Base-by-base conservation (phyloP, 2,888 invertebrate genomes). In the Zeuzera pyrina region DNA sequence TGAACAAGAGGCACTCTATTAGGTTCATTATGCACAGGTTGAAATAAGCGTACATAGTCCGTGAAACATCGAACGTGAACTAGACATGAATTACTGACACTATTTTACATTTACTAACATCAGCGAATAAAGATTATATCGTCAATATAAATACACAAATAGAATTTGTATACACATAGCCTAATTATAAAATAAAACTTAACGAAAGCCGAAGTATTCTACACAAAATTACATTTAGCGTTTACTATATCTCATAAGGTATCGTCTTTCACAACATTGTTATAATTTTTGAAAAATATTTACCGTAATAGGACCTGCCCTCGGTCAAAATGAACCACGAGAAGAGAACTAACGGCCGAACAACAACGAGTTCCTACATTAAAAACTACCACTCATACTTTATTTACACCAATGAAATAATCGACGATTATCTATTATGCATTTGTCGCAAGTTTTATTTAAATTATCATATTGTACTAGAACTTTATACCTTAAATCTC, bases 1-100 rank as follows among this genome's bases (percentile, higher is more conserved):
- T 84, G 84, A 81, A 81, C 71, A 81, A 83, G 78, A 84, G 84
- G 84, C 84, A 84, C 84, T 84, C 76, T 83, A 81, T 79, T 83
- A 79, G 83, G 83, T 77, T 67, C 70, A 48, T 69, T 76, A 77
- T 76, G 77, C 78, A 78, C 81, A 78, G 78, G 72, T 78, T 65
- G 62, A 73, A 71, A 62, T 72, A 83, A 79, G 81, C 81, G 74
- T 81, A n/a, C n/a, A n/a, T n/a, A 79, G 69, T 78, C 60, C 60
- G 62, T 70, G 65, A 78, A 76, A 77, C 70, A 67, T 67, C 57
- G 61, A 76, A 71, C 59, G 54, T 66, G 66, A 69, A 60, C 59
- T 52, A 52, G 41, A 56, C 51, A 41, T 55, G 49, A 61, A 52
- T n/a, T 62, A 62, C 52, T 47, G 60, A 55, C 43, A 51, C 58